phyloP scores from a whole-genome alignment of 2,888 invertebrate genomes.

The Acanthacorydalis orientalis region DNA sequence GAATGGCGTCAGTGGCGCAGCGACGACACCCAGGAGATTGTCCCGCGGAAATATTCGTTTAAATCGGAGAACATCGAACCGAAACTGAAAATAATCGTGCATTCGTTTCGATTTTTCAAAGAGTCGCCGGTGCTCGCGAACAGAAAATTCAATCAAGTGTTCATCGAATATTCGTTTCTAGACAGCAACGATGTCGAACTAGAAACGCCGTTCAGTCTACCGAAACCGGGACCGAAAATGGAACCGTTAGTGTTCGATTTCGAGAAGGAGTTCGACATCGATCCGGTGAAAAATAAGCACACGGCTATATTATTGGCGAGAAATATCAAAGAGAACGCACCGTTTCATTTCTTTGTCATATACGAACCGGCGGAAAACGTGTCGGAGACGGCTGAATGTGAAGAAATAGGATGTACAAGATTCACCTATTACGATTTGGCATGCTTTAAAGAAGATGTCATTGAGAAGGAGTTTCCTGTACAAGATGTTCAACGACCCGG shows the following conservation, averaged over 20 bases:
- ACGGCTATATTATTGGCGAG: conserved; percentile 10
- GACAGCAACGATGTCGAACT: conserved; percentile 12
- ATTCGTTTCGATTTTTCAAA: conserved; percentile 8
- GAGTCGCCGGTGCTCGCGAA: conserved; percentile 6
- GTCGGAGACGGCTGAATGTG: conserved; percentile 9
- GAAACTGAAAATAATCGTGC: conserved; percentile 10
- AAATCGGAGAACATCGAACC: conserved; percentile 5
- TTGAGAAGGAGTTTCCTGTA: conserved; percentile 11
- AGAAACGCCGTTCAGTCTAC: conserved; percentile 14
- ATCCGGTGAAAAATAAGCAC: conserved; percentile 4
- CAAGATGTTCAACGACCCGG: conserved; percentile 7
- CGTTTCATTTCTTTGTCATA: conserved; percentile 13
- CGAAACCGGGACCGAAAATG: conserved; percentile 8
- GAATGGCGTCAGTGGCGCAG: conserved; percentile 17
- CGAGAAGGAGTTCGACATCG: conserved; percentile 12
- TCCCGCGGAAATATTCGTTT: conserved; percentile 8
- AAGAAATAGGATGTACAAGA: conserved; percentile 12
- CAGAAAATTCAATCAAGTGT: conserved; percentile 13
- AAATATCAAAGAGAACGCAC: conserved; percentile 8
- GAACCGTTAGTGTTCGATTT: conserved; percentile 13
- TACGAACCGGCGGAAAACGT: conserved; percentile 13
- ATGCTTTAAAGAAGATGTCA: conserved; percentile 11
- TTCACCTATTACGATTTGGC: conserved; percentile 14
- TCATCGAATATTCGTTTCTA: conserved; percentile 15
- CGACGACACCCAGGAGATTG: conserved; percentile 12